Conservation (phyloP, 2,888 invertebrate species). For the Leucoptera coffeella region DNA sequence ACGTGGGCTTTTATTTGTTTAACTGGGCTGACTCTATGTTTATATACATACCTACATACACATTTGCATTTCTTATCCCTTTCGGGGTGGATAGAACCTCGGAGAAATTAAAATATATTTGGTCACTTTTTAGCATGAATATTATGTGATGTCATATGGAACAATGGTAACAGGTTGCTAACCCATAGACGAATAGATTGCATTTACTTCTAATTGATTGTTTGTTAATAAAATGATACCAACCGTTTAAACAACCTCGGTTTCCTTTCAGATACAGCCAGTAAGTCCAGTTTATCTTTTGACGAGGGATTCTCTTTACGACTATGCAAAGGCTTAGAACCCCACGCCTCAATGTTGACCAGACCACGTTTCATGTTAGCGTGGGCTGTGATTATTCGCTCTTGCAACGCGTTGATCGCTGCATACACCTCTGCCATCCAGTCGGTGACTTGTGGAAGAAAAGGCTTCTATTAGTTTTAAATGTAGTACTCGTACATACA, state of each 20-base stretch:
- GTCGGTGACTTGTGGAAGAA: slow-evolving; percentile 43
- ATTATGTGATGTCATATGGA: no score
- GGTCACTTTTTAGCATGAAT: no score
- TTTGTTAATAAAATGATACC: not conserved
- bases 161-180: no score
- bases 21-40: no score
- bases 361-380: slow-evolving; percentile 56
- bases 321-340: slow-evolving; percentile 65
- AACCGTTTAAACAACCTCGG: slow-evolving; percentile 49
- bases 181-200: no score
- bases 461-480: not conserved
- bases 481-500: not conserved
- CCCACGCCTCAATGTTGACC: slow-evolving; percentile 62
- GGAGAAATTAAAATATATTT: slow-evolving; percentile 2
- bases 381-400: slow-evolving; percentile 61
- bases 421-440: slow-evolving; percentile 65
- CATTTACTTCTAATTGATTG: slow-evolving; percentile 1
- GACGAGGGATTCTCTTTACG: slow-evolving; percentile 51
- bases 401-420: slow-evolving; percentile 65
- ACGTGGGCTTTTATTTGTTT: no score
- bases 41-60: no score
- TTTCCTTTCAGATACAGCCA: slow-evolving; percentile 51
- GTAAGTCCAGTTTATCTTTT: slow-evolving; percentile 32
- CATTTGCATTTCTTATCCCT: no score
- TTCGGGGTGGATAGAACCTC: no score